Evolutionary conservation across 2,888 invertebrate genomes (phyloP), one percentile per base, ranked within the genome.

Genomic region (Siphonodentalium dalli): DNA sequence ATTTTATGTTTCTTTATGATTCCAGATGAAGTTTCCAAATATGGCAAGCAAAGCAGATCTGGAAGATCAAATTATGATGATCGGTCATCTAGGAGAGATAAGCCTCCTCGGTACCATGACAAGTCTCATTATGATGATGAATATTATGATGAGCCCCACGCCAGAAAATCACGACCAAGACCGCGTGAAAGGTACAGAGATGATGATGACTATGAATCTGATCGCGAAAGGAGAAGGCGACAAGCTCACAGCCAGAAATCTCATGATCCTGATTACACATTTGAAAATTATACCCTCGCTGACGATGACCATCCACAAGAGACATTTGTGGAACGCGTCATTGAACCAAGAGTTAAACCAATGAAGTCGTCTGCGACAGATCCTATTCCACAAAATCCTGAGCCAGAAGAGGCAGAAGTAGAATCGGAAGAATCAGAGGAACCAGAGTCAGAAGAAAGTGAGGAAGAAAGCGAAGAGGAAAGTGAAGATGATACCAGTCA

Each of bases 261-360:
- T 8, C 54, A 57, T 15, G 62, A 56, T 18, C 55, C 58, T 38
- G 57, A 57, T 34, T 43, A 52, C 20, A 61, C 61, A 21, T 70
- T 62, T 56, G 66, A n/a, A n/a, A n/a, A n/a, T n/a, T n/a, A n/a
- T n/a, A n/a, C 67, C 5, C 67, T 64, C 47, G 65, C 67, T 11
- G 65, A 70, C 41, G 72, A 73, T 49, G 62, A 66, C 40, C 66
- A 69, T 41, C 66, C 68, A 8, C 71, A 71, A 48, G 58, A 66
- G 42, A 61, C 50, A 11, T 64, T 66, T 49, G 58, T 68, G 13
- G 72, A 75, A 53, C 61, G 68, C 27, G 63, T 65, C 8, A 69
- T 70, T 9, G 52, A 48, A 18, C 65, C 69, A n/a, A 53, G 66
- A 1, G 62, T 60, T 3, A 65, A 61, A 13, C 39, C 44, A n/a